Conservation (phyloP, 1,140 invertebrate genomes). For the Rhysida immarginata region DNA sequence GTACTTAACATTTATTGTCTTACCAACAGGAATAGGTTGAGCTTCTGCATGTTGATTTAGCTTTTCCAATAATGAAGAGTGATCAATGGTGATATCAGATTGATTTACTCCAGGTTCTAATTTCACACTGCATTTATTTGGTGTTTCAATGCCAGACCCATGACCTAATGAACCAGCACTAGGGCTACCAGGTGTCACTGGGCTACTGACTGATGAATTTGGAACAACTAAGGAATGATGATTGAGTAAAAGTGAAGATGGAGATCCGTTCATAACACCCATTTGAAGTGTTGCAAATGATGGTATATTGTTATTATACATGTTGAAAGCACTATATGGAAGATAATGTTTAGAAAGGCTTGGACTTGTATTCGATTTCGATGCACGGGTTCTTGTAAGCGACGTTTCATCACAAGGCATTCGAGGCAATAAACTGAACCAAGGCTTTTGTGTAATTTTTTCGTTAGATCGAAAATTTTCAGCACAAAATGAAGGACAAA, state of each 20-base stretch:
- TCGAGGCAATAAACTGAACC: constrained; percentile 46
- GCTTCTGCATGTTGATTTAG: constrained; percentile 20
- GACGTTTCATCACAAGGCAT: constrained; percentile 42
- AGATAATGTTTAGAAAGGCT: constrained; percentile 28
- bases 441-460: constrained; percentile 28
- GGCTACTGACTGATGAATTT: neutral
- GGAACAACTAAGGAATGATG: constrained; percentile 3
- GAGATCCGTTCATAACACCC: constrained; percentile 4
- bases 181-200: neutral
- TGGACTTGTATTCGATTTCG: constrained; percentile 9
- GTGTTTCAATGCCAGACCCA: too few relatives aligned
- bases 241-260: constrained; percentile 3
- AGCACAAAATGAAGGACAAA: too few relatives aligned
- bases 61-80: constrained; percentile 19
- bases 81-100: too few relatives aligned
- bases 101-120: too few relatives aligned
- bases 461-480: too few relatives aligned
- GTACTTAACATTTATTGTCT: too few relatives aligned
- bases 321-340: constrained; percentile 31
- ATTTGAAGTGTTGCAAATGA: neutral
- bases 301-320: neutral
- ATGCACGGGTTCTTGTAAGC: constrained; percentile 16
- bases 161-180: too few relatives aligned
- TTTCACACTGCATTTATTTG: neutral
- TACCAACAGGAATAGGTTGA: constrained; percentile 19